These are phyloP conservation scores for Tetramorium parvispinum DNA, from an alignment of 1,140 invertebrate genomes.

Conservation along the genomic window DNA sequence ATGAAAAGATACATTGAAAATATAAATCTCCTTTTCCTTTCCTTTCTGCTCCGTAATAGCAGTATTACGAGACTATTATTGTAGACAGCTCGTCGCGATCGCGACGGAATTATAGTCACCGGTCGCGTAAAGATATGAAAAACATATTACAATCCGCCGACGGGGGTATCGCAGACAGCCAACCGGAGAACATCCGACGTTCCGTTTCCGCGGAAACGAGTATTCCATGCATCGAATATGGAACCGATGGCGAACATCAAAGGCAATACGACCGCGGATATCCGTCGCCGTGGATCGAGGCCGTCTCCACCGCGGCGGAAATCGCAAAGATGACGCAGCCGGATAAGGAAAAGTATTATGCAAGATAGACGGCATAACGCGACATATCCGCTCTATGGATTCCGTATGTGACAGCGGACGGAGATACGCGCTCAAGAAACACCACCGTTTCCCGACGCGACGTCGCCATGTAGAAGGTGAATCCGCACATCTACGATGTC, in stretches of 20 bases:
- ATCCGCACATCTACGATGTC: not conserved
- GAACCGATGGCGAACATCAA: slow-evolving; percentile 58
- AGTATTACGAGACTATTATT: not conserved
- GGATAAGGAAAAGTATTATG: slow-evolving; percentile 63
- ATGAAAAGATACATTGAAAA: slow-evolving; percentile 18
- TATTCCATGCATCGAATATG: slow-evolving; percentile 57
- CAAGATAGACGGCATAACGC: slow-evolving; percentile 61
- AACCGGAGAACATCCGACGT: slow-evolving; percentile 26
- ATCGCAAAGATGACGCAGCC: slow-evolving; percentile 51
- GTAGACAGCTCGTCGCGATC: slow-evolving; percentile 27
- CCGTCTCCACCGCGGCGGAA: slow-evolving; percentile 30
- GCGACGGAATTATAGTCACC: not conserved
- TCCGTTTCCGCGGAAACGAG: slow-evolving; percentile 51
- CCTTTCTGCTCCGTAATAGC: not conserved
- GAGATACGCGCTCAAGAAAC: not conserved
- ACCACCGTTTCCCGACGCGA: not conserved
- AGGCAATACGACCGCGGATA: slow-evolving; percentile 56
- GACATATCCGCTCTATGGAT: slow-evolving; percentile 57
- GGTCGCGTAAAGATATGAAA: slow-evolving; percentile 39
- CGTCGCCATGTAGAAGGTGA: slow-evolving; percentile 16
- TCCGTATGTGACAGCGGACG: slow-evolving; percentile 46
- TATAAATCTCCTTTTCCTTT: slow-evolving; percentile 25
- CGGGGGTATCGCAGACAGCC: not conserved
- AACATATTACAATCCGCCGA: slow-evolving; percentile 40
- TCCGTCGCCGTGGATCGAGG: slow-evolving; percentile 36